Base-by-base conservation (phyloP, 2,797 vertebrate species). In the Hemitrygon akajei region DNA sequence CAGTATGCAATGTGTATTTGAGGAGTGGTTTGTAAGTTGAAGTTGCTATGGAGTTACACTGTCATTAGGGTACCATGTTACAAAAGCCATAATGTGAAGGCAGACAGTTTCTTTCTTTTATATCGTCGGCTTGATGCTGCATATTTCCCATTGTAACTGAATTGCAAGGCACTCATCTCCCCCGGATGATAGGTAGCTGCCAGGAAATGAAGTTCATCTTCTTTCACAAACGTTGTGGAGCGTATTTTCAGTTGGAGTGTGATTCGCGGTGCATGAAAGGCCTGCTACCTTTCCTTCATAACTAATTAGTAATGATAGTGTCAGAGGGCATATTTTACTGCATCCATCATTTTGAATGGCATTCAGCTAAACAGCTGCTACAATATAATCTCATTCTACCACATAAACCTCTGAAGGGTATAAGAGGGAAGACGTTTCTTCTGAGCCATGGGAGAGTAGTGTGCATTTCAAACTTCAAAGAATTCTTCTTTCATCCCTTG, bases 311-410 rank as follows among this genome's bases (percentile, higher is more conserved):
- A 73, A 93, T 75, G n/a, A 37, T 93, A 20, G 69, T 75, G 91
- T 93, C 66, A 93, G 9, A 75, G 91, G 34, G 37, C 25, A 93
- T 71, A 93, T 93, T 93, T 66, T n/a, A 76, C 20, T 30, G 73
- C 18, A 75, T 93, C 66, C n/a, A 22, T 71, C 91, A 93, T 87
- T 87, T 87, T 30, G 47, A 87, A 87, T 87, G 56, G 30, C 56
- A 87, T 87, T 12, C 84, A 87, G 30, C 84, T 60, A n/a, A 60
- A 30, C 84, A 87, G 25, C 84, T 30, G 84, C 58, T 30, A 30
- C 30, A 87, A 60, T 63, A 58, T 20, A 87, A 60, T 87, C 30
- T 58, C 84, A 87, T 18, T 87, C 63, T 63, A 63, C 22, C 84
- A 25, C 56, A 5, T 18, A 63, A 87, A 87, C 56, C 27, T 60